Evolutionary conservation across 2,797 vertebrate genomes (phyloP), one percentile per base, ranked within the genome.

Genomic region (Phataginus tricuspis): DNA sequence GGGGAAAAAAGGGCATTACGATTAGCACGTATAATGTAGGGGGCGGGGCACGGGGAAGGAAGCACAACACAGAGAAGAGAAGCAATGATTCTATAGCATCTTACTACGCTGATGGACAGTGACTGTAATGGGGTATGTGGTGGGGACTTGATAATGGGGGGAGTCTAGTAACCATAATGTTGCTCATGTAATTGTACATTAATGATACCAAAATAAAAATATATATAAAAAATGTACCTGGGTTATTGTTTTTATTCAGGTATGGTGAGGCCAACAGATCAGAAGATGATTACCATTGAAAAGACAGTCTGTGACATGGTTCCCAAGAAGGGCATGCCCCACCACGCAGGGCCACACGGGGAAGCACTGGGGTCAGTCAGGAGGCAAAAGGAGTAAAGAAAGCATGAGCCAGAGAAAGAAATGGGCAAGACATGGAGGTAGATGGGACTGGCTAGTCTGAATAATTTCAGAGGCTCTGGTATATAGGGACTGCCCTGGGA

Each of bases 161-260:
- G 42, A 45, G 42, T 45, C 42, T 45, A 45, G 42, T 45, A 45
- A 45, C 1, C 42, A 45, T 10, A 45, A 45, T 45, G 42, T 45
- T 45, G 42, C 42, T 45, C 42, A 45, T 45, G 42, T 45, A 45
- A 45, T 45, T 45, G 42, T 45, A 45, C 42, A 10, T 45, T 9
- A 45, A 45, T 45, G 42, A 45, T 45, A 45, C 7, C 42, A 45
- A 45, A 45, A 42, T 8, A 42, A 42, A 45, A 37, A 37, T 37
- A 37, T 37, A 37, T 37, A 37, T 37, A 37, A 45, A 66, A 53
- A 93, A 91, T 25, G 34, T 39, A 77, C 27, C 61, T 69, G 37
- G 55, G n/a, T 74, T 7, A 79, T 49, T 80, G 61, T 85, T 86
- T 91, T 85, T 66, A 72, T n/a, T 80, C 15, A 53, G 25, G 49